These are phyloP conservation scores for Drosophila melanica DNA, from an alignment of 1,140 invertebrate species.

Conservation along the genomic window DNA sequence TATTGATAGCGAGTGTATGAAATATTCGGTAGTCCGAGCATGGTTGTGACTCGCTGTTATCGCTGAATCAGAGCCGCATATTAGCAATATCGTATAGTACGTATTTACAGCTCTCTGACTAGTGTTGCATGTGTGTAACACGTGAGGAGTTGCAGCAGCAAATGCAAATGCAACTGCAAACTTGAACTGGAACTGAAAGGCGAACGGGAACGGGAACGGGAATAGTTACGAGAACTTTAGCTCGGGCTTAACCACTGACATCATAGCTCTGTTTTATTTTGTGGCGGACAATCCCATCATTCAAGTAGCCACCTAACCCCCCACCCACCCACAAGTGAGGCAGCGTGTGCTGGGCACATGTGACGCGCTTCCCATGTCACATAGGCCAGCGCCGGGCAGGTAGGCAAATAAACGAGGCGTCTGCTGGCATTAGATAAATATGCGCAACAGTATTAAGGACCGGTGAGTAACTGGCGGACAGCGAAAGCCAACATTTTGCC, in stretches of 20 bases:
- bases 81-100: slow-evolving; percentile 48
- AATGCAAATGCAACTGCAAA: neutral
- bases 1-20: slow-evolving; percentile 1
- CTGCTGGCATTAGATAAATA: slow-evolving; percentile 60
- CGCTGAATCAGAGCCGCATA: slow-evolving; percentile 46
- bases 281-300: slow-evolving; percentile 19
- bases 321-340: neutral
- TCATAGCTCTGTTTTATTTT: neutral
- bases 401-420: slow-evolving; percentile 43
- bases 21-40: neutral
- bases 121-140: slow-evolving; percentile 52
- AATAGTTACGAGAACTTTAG: too few species aligned
- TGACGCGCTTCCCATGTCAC: slow-evolving; percentile 73
- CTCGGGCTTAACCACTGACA: neutral
- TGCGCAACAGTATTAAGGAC: slow-evolving; percentile 24
- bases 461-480: slow-evolving; percentile 4
- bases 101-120: slow-evolving; percentile 1
- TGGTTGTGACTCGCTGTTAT: slow-evolving; percentile 31
- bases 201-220: too few species aligned
- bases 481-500: slow-evolving; percentile 11
- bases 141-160: slow-evolving; percentile 40
- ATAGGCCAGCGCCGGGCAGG: neutral
- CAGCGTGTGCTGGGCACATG: slow-evolving; percentile 42
- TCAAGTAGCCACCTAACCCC: slow-evolving; percentile 1
- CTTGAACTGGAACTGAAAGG: neutral